These are phyloP conservation scores for Anolis sagrei DNA, from an alignment of 2,113 vertebrate species.

Conservation along the genomic window DNA sequence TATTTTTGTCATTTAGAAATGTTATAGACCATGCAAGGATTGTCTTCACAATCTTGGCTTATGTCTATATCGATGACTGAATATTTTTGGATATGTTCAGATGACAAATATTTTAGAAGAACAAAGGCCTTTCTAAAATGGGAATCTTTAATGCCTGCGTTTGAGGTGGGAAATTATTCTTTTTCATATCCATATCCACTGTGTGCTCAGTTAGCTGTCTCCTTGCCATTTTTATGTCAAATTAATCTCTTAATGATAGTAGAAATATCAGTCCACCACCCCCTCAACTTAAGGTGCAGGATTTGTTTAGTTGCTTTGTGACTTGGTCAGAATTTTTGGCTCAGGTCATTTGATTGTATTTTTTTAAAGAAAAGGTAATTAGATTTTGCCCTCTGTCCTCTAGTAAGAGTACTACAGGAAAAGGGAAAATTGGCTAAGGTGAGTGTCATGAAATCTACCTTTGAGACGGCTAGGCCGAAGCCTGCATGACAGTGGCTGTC, in stretches of 20 bases:
- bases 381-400: no score
- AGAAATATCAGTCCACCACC: no score
- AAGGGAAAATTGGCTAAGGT: no score
- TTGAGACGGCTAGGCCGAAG: no score
- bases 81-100: conserved; percentile 55
- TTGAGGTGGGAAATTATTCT: not conserved
- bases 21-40: conserved; percentile 62
- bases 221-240: not conserved
- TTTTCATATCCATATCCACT: not conserved
- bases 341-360: no score
- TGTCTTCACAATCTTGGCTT: conserved; percentile 42
- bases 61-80: conserved; percentile 50
- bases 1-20: conserved; percentile 64
- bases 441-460: no score
- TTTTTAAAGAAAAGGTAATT: no score
- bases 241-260: not conserved
- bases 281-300: no score
- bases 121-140: conserved; percentile 3
- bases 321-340: no score
- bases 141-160: not conserved
- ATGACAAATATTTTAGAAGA: conserved; percentile 27
- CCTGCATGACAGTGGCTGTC: no score
- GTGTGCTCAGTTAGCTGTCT: not conserved
- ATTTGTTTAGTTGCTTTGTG: no score
- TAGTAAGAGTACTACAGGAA: no score